Evolutionary conservation across 2,113 vertebrate species (phyloP), one percentile per base, ranked within the genome.

Genomic region (Eubucco bourcierii): DNA sequence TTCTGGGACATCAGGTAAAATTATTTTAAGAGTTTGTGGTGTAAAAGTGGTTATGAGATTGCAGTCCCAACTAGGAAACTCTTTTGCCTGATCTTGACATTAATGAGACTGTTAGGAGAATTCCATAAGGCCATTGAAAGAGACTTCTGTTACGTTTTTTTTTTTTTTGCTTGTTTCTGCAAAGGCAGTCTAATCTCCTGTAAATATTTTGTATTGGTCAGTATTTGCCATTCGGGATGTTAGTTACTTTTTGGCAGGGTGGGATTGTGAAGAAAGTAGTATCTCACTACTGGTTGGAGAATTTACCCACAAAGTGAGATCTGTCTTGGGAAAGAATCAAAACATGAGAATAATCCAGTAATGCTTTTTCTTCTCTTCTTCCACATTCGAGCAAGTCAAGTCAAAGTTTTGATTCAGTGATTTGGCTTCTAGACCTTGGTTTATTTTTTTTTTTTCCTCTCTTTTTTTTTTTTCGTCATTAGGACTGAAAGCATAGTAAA

Each of bases 1-100:
- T 99, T 99, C 97, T 99, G 99, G 99, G 99, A 99, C 93, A 99
- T 99, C 96, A 98, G 99, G 99, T 99, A 98, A 96, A 96, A 39
- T 25, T 28, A 2, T 2, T 70, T 11, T 64, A 47, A 70, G 17
- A 77, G 25, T 9, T 85, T 23, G 6, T 7, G 34, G 7, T 4
- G 3, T 24, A 59, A 63, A 25, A 18, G 12, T 58, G 24, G 8
- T 58, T 88, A 19, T 44, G 17, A 55, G 55, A 18, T 90, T 82
- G 46, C 67, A 59, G 20, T 39, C 61, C n/a, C 60, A 75, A 28
- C 34, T n/a, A 68, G n/a, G 56, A 4, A 53, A 2, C 50, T 76
- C 39, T 55, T 77, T 34, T 59, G 88, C 17, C 56, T 88, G 34
- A 72, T 15, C 21, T 46, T 17, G 46, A 37, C 61, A 28, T 25